phyloP scores from a whole-genome alignment of 2,888 invertebrate species.

The Deladenus siricidicola region DNA sequence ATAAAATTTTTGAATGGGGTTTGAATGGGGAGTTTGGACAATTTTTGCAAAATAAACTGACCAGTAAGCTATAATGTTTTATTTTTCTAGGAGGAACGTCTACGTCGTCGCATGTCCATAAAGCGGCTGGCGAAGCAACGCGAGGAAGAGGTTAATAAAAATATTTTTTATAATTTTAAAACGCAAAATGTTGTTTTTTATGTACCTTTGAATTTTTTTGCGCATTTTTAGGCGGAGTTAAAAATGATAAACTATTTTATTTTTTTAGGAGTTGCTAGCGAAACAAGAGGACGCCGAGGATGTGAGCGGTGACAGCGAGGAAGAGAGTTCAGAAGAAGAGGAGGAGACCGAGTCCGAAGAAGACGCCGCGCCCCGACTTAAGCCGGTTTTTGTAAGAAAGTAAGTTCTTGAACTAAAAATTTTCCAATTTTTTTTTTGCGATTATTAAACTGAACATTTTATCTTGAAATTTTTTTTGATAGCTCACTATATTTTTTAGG shows the following conservation, averaged over 20 bases:
- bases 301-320: constrained; percentile 26
- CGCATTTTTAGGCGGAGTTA: neutral
- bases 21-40: too few relatives aligned
- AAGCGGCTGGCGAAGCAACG: constrained; percentile 8
- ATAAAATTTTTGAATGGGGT: too few relatives aligned
- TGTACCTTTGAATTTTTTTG: neutral
- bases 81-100: constrained; percentile 8
- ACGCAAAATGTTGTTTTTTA: neutral
- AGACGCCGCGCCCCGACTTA: constrained; percentile 56
- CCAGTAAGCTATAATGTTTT: too few relatives aligned
- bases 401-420: constrained; percentile 21
- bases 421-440: neutral
- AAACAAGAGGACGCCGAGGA: constrained; percentile 32
- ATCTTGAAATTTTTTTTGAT: neutral
- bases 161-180: neutral
- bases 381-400: constrained; percentile 56
- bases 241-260: neutral
- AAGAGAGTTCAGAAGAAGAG: constrained; percentile 30
- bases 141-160: constrained; percentile 7
- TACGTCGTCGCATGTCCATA: neutral
- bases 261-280: constrained; percentile 20
- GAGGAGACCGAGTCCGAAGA: constrained; percentile 56
- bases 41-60: too few relatives aligned
- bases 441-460: neutral
- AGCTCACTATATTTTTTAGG: constrained; percentile 40